Evolutionary conservation across 2,113 vertebrate genomes (phyloP).

Genomic region (Pampusana beccarii): DNA sequence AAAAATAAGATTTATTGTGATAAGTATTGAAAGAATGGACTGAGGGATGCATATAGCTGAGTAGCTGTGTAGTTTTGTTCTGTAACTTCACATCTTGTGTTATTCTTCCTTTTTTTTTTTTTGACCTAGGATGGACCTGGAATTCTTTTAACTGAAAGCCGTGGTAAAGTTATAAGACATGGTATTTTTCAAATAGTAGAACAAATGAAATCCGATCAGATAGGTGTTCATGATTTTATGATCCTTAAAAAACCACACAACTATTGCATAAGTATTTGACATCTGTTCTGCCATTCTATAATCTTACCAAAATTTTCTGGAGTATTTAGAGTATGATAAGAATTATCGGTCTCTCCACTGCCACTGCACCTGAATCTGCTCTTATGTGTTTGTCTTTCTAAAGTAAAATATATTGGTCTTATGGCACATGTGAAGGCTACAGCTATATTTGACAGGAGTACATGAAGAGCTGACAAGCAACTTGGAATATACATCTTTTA

Average conservation of each 20-base stretch:
- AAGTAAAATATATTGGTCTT: neutral
- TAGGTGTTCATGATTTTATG: neutral
- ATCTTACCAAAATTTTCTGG: neutral
- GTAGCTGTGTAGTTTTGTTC: neutral
- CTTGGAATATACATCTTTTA: neutral
- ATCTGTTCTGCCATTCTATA: neutral
- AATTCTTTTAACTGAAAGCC: neutral
- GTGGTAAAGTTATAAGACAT: neutral
- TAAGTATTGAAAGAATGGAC: neutral
- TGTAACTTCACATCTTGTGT: neutral
- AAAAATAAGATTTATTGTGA: neutral
- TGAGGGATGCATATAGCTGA: neutral
- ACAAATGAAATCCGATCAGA: neutral
- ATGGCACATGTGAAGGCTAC: rapidly evolving
- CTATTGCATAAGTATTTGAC: neutral
- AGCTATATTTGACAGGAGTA: neutral
- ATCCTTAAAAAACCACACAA: neutral
- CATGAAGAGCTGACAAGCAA: neutral
- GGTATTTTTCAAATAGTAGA: neutral
- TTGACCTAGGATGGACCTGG: rapidly evolving
- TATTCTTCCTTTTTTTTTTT: neutral
- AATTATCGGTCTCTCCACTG: neutral
- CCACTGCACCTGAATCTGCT: neutral
- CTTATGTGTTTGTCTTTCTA: neutral
- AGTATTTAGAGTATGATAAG: neutral